phyloP scores from a whole-genome alignment of 1,140 invertebrate genomes.

The Aethina tumida region DNA sequence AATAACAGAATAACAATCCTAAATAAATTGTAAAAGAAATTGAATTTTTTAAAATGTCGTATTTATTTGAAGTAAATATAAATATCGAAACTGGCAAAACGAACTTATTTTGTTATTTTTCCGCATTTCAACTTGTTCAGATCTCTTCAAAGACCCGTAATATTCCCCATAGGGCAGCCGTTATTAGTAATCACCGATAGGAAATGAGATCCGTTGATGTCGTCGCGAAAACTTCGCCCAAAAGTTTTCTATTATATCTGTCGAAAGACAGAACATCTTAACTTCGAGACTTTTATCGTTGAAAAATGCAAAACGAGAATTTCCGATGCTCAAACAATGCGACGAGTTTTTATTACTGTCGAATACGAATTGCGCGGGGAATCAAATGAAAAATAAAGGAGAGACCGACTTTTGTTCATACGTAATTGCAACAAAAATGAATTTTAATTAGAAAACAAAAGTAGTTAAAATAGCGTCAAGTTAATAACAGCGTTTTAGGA shows the following conservation, averaged over 20 bases:
- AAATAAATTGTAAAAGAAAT: no score
- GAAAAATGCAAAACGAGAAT: conserved; percentile 1
- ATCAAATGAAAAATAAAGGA: no score
- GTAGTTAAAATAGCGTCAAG: conserved; percentile 1
- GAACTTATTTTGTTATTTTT: no score
- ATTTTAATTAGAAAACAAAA: neutral
- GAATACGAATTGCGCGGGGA: no score
- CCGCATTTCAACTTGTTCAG: neutral
- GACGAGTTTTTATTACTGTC: no score
- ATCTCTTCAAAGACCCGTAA: neutral
- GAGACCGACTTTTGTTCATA: no score
- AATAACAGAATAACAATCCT: no score
- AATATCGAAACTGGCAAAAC: no score
- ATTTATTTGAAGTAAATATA: no score
- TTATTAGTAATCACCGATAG: conserved; percentile 17
- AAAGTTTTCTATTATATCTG: conserved; percentile 14
- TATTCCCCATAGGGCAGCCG: conserved; percentile 8
- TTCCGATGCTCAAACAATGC: no score
- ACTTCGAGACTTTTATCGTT: conserved; percentile 1
- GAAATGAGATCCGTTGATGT: conserved; percentile 14
- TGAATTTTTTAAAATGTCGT: no score
- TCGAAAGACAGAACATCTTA: neutral
- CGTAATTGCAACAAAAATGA: no score
- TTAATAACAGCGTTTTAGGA: conserved; percentile 7
- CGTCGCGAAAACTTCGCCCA: conserved; percentile 8